phyloP scores from a whole-genome alignment of 2,113 vertebrate species.

The Puffinus mauretanicus region DNA sequence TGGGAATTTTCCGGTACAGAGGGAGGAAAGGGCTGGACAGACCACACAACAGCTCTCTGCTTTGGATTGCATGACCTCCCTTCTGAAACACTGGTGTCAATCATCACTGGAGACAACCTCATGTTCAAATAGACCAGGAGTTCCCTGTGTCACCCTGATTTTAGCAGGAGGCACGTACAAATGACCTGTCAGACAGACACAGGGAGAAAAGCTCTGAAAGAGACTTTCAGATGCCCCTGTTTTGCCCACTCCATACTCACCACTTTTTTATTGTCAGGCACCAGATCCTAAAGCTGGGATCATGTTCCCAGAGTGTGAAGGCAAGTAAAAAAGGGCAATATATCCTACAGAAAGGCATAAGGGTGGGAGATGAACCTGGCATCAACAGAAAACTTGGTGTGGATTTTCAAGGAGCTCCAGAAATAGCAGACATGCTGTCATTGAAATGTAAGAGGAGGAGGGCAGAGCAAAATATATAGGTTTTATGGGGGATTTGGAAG shows the following conservation, averaged over 20 bases:
- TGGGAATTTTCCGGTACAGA: background rate
- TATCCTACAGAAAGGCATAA: background rate
- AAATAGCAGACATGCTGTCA: conserved; percentile 42
- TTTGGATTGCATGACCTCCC: background rate
- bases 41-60: background rate
- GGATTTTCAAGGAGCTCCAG: conserved; percentile 39
- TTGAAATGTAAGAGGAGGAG: conserved; percentile 29
- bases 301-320: background rate
- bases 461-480: conserved; percentile 36
- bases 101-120: background rate
- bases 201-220: background rate
- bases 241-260: background rate
- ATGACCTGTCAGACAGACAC: background rate
- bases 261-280: background rate
- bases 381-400: background rate
- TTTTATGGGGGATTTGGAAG: conserved; percentile 52
- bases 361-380: background rate
- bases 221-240: background rate
- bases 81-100: background rate
- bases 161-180: background rate
- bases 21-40: background rate
- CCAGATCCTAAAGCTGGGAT: background rate
- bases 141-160: background rate
- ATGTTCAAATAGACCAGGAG: background rate
- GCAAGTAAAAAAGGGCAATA: background rate